Conservation (phyloP, 2,797 vertebrate genomes). For the Muraenolepis orangiensis region DNA sequence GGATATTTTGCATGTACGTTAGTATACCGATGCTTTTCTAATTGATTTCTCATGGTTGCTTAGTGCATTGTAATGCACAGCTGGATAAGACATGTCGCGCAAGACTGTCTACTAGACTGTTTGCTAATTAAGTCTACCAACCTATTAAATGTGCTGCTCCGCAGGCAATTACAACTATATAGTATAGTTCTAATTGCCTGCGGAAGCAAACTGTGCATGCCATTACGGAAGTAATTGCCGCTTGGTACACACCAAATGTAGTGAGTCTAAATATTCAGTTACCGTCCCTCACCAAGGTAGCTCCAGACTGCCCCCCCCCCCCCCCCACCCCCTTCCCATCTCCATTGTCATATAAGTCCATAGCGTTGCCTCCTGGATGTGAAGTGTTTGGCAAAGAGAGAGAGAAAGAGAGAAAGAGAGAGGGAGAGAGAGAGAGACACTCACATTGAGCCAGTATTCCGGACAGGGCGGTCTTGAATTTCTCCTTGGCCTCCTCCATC, state of each 20-base stretch:
- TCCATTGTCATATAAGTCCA: background rate
- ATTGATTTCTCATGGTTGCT: background rate
- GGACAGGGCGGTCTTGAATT: constrained; percentile 89
- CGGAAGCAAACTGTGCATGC: background rate
- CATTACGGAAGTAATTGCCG: background rate
- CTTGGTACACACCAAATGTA: background rate
- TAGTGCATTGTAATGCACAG: background rate
- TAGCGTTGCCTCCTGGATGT: background rate
- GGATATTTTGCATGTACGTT: background rate
- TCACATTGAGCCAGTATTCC: constrained; percentile 93
- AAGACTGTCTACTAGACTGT: too few species aligned
- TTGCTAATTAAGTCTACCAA: background rate
- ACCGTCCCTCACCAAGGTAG: background rate
- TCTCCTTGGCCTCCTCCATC: constrained; percentile 95
- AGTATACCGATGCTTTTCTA: background rate
- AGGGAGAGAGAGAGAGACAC: constrained; percentile 55
- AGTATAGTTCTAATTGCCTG: background rate
- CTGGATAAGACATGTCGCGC: background rate
- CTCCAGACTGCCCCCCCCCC: background rate
- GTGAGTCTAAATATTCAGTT: background rate
- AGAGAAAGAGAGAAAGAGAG: background rate
- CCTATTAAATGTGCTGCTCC: background rate
- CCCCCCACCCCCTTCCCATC: too few species aligned
- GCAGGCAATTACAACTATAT: too few species aligned
- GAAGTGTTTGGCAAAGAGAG: constrained; percentile 7